Evolutionary conservation across 2,797 vertebrate species (phyloP), one percentile per base, ranked within the genome.

Genomic region (Scomberomorus guttatus): DNA sequence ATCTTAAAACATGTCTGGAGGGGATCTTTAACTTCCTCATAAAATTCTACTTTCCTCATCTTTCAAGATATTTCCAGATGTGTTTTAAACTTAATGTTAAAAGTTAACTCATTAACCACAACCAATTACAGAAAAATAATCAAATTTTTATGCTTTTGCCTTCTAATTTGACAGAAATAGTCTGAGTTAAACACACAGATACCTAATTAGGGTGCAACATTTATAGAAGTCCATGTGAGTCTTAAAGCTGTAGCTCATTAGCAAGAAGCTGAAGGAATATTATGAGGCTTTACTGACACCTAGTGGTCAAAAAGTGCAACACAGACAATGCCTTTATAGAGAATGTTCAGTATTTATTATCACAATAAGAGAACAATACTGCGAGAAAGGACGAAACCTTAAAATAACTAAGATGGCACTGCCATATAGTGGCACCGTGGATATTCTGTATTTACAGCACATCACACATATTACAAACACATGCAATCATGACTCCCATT

Each of bases 311-410:
- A 69, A 9, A 3, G 22, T 76, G 80, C 57, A 85, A 61, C 64
- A 48, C 82, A 87, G n/a, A n/a, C 18, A 44, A 11, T 7, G 3
- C 7, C 27, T 79, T 81, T 51, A n/a, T 52, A 27, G 46, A 24
- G n/a, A 78, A 77, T 68, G 50, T 44, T 59, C 56, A 88, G 71
- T 59, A 27, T 94, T 94, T 92, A 94, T 92, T 93, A 37, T 56
- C 70, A 83, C 78, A 84, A 72, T 83, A 79, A 75, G 24, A 77
- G 32, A 88, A 89, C 87, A 93, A 93, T 88, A 92, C 88, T 89
- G 76, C 78, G 52, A 72, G 34, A 64, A 65, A 59, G 54, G 44
- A 70, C 67, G 20, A 64, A 64, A 66, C 50, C 55, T 68, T 29
- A 42, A 87, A 78, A 60, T 56, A 75, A 79, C 56, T 68, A 64